These are phyloP conservation scores for Protula sp. DNA, from an alignment of 2,888 invertebrate genomes.

Conservation along the genomic window DNA sequence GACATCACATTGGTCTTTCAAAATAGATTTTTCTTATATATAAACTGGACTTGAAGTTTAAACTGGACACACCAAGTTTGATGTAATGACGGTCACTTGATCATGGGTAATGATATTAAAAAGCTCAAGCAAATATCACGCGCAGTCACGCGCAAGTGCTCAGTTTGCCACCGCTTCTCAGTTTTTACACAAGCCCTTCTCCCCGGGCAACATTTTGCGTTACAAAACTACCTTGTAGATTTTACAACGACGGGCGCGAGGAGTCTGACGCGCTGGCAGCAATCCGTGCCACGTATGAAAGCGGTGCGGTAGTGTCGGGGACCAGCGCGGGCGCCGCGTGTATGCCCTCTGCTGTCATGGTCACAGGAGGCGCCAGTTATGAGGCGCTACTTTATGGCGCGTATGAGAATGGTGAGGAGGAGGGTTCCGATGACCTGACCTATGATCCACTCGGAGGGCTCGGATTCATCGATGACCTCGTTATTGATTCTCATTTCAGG, in stretches of 20 bases:
- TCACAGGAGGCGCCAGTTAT: constrained; percentile 31
- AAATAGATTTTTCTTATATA: no score
- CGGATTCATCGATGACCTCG: constrained; percentile 28
- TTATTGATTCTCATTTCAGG: constrained; percentile 35
- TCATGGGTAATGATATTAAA: no score
- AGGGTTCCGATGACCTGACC: constrained; percentile 21
- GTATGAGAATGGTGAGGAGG: constrained; percentile 8
- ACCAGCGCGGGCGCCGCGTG: constrained; percentile 32
- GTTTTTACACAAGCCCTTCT: no score
- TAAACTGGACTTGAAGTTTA: no score
- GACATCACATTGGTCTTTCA: no score
- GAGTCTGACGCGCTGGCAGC: constrained; percentile 30
- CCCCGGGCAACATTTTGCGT: no score
- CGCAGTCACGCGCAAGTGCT: no score
- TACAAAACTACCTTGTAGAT: no score
- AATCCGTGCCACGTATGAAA: constrained; percentile 25
- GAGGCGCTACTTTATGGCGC: constrained; percentile 29
- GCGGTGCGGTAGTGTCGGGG: constrained; percentile 30
- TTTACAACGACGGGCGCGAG: constrained; percentile 10
- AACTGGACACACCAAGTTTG: no score
- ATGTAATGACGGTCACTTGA: no score
- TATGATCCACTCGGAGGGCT: constrained; percentile 30
- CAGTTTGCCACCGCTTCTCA: no score
- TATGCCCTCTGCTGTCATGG: constrained; percentile 27
- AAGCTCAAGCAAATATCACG: no score